These are phyloP conservation scores for Notarius quadriscutis DNA, from an alignment of 2,113 vertebrate genomes.

Conservation along the genomic window DNA sequence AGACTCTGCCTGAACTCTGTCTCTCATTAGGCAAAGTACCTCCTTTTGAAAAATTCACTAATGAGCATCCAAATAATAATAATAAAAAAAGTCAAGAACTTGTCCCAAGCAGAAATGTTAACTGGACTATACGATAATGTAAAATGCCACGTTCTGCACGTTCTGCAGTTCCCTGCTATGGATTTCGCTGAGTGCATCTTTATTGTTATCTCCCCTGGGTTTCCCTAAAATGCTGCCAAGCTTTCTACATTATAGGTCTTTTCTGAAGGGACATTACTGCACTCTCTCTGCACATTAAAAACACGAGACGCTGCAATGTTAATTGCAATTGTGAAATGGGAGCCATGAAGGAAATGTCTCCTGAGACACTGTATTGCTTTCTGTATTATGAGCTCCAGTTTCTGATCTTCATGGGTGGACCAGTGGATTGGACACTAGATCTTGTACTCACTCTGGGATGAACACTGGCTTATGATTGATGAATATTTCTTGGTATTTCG, in stretches of 20 bases:
- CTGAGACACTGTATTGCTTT: background rate
- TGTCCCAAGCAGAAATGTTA: background rate
- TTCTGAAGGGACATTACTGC: constrained; percentile 42
- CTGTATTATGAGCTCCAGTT: background rate
- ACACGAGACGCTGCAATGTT: constrained; percentile 21
- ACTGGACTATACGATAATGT: constrained; percentile 5
- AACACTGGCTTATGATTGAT: background rate
- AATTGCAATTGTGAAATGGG: constrained; percentile 9
- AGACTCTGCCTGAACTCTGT: constrained; percentile 1
- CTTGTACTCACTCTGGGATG: background rate
- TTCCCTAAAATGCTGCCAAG: constrained; percentile 31
- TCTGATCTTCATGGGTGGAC: background rate
- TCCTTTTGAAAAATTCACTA: constrained; percentile 11
- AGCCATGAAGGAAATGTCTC: background rate
- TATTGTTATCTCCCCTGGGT: constrained; percentile 26
- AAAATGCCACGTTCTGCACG: background rate
- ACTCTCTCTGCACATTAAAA: constrained; percentile 29
- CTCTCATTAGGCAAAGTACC: background rate
- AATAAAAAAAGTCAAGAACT: background rate
- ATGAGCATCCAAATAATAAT: background rate
- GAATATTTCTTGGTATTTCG: background rate
- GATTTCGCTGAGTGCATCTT: constrained; percentile 8
- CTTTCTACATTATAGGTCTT: constrained; percentile 29
- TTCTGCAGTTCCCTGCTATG: constrained; percentile 17
- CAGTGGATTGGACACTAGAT: background rate